A percentile compares a stretch with the other conserved stretches of the same genome.
These are phyloP conservation scores for Falco berigora DNA, from an alignment of 2,797 vertebrate species.

Conservation along the genomic window DNA sequence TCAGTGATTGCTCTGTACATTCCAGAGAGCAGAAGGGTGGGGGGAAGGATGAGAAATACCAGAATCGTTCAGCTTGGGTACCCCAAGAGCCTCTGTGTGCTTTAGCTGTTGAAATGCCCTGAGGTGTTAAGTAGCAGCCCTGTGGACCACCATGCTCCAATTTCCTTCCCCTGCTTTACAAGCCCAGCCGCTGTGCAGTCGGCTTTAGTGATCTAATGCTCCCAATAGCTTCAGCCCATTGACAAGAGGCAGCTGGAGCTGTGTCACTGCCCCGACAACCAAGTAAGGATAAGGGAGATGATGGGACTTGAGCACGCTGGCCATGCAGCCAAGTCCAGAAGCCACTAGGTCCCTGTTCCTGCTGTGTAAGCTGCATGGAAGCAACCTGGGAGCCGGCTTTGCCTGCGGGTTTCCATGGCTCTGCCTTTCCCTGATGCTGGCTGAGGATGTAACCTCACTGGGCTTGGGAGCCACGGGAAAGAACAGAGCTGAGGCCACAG, in stretches of 20 bases:
- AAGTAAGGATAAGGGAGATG: neutral
- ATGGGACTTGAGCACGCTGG: neutral
- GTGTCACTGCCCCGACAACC: neutral
- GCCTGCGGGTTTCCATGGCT: rapidly evolving
- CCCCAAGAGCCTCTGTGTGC: neutral
- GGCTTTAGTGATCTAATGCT: neutral
- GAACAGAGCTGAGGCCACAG: neutral
- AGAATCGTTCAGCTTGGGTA: neutral
- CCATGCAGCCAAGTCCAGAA: rapidly evolving
- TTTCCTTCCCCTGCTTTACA: conserved; percentile 10
- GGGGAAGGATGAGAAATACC: neutral
- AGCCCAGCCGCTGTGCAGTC: neutral
- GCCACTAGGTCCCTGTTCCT: neutral
- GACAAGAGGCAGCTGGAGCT: neutral
- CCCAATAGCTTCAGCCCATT: neutral
- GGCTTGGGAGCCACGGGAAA: neutral
- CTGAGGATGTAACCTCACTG: neutral
- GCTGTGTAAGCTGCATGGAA: neutral
- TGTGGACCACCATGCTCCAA: rapidly evolving
- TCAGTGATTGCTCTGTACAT: rapidly evolving
- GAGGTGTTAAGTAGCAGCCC: neutral
- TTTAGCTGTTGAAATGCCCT: neutral
- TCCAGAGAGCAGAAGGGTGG: neutral
- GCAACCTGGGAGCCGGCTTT: neutral
- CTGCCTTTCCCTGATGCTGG: neutral